Conservation (phyloP, 2,113 vertebrate species). For the Erpornis zantholeuca region DNA sequence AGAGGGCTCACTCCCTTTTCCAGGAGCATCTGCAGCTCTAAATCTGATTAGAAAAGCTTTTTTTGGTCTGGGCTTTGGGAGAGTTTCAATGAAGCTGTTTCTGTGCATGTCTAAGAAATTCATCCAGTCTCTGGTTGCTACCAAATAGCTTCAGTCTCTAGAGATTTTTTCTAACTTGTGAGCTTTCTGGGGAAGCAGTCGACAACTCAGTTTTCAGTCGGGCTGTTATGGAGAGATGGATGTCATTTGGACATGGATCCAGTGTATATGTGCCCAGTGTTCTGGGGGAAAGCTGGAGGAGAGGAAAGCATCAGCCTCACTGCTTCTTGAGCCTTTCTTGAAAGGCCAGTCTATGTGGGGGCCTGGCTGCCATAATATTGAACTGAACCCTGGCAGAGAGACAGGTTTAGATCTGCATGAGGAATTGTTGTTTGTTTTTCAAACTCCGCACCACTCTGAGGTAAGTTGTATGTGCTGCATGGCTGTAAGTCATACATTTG, state of each 20-base stretch:
- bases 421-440: not conserved
- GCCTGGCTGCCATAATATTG: not conserved
- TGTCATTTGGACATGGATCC: not conserved
- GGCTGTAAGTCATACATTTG: accelerated
- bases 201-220: not conserved
- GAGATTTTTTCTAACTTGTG: not conserved
- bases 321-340: not conserved
- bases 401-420: not conserved
- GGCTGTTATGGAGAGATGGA: not conserved
- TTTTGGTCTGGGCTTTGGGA: not conserved
- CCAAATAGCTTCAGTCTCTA: not conserved
- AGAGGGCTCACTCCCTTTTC: not conserved
- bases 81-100: not conserved
- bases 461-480: not conserved
- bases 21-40: not conserved
- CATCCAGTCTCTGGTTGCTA: not conserved
- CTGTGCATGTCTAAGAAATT: not conserved
- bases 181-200: not conserved
- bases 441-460: not conserved
- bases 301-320: not conserved
- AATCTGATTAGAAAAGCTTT: not conserved
- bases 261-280: not conserved
- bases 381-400: not conserved
- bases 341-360: not conserved
- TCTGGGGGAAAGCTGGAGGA: not conserved